Conservation (phyloP, 1,140 invertebrate genomes). For the Mylabris phalerata region DNA sequence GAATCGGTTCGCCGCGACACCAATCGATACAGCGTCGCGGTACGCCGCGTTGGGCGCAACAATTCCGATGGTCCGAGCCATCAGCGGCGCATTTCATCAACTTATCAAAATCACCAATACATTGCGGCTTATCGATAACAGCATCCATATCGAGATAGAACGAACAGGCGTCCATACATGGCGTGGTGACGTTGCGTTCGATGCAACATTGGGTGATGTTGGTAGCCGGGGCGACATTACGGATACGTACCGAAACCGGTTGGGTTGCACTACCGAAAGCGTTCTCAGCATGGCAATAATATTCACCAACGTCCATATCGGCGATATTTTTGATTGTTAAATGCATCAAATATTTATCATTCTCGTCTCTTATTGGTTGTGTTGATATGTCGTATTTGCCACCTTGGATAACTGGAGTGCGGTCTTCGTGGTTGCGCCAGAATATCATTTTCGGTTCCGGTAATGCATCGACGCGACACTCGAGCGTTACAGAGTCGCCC, state of each 20-base stretch:
- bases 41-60: slow-evolving; percentile 67
- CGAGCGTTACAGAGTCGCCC: slow-evolving; percentile 63
- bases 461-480: slow-evolving; percentile 67
- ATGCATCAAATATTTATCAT: slow-evolving; percentile 62
- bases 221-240: slow-evolving; percentile 51
- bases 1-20: slow-evolving; percentile 59
- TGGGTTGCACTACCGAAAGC: slow-evolving; percentile 63
- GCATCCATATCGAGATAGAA: slow-evolving; percentile 75
- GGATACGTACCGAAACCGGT: slow-evolving; percentile 62
- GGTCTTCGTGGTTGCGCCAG: slow-evolving; percentile 64
- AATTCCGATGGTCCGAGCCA: slow-evolving; percentile 69
- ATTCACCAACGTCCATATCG: slow-evolving; percentile 65
- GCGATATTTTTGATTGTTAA: slow-evolving; percentile 63
- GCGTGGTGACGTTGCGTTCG: slow-evolving; percentile 63
- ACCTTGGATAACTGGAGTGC: slow-evolving; percentile 64
- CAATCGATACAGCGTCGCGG: slow-evolving; percentile 68
- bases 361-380: slow-evolving; percentile 47
- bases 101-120: slow-evolving; percentile 75
- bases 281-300: slow-evolving; percentile 76
- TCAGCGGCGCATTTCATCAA: slow-evolving; percentile 78
- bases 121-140: slow-evolving; percentile 68
- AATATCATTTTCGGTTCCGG: slow-evolving; percentile 73
- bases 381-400: slow-evolving; percentile 63
- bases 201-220: slow-evolving; percentile 70
- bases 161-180: slow-evolving; percentile 71